These are phyloP conservation scores for Frankliniella fusca DNA, from an alignment of 2,888 invertebrate genomes.

Conservation along the genomic window DNA sequence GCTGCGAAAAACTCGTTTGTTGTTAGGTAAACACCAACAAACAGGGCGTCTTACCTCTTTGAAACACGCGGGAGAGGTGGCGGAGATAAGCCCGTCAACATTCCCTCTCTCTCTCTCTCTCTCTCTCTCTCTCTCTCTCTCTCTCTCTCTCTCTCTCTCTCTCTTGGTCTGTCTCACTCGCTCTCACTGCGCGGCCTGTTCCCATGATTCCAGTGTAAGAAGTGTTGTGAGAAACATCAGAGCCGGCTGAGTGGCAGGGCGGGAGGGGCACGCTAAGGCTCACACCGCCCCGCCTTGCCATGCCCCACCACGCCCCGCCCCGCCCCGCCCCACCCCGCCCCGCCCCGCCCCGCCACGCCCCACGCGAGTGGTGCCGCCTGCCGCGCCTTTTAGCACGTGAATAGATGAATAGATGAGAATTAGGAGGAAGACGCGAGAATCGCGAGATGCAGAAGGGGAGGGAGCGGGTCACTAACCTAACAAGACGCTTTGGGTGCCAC, in stretches of 20 bases:
- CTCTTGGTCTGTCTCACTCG: background rate
- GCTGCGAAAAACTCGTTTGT: background rate
- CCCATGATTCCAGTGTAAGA: background rate
- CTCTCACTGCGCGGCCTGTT: background rate
- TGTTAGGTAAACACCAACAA: slow-evolving; percentile 7
- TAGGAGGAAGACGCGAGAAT: background rate
- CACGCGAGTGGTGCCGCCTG: background rate
- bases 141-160: background rate
- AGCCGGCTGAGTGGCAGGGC: too few species aligned
- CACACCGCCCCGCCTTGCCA: too few species aligned
- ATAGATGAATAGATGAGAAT: background rate
- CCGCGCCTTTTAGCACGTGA: background rate
- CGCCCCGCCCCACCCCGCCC: too few species aligned
- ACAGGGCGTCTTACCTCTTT: background rate
- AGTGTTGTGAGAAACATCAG: background rate
- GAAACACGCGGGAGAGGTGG: background rate
- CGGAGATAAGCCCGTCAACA: background rate
- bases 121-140: background rate
- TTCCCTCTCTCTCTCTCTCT: background rate
- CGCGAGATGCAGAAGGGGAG: too few species aligned
- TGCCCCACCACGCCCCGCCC: too few species aligned
- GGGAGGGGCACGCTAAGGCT: too few species aligned
- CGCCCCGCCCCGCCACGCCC: too few species aligned
- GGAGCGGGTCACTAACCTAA: too few species aligned
- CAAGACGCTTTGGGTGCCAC: too few species aligned